A percentile compares a stretch with the other conserved stretches of the same genome.
These are phyloP conservation scores for Drosophila mettleri DNA, from an alignment of 2,888 invertebrate genomes.

Conservation along the genomic window DNA sequence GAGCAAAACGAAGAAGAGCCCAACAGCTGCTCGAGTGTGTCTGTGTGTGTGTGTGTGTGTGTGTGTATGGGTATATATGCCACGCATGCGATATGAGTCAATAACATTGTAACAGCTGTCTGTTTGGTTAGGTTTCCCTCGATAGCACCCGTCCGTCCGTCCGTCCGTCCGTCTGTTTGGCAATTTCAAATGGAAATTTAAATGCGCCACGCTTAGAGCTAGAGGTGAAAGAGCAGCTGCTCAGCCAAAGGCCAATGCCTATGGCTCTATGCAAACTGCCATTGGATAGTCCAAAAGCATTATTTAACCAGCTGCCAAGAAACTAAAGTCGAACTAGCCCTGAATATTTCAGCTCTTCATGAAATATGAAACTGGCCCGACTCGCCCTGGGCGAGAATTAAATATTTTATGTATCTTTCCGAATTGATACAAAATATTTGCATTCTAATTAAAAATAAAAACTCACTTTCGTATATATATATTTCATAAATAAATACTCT, in stretches of 20 bases:
- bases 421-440: not conserved
- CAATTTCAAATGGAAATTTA: conserved; percentile 72
- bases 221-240: conserved; percentile 50
- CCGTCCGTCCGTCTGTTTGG: conserved; percentile 5
- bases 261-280: conserved; percentile 41
- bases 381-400: not conserved
- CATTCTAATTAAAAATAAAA: not conserved
- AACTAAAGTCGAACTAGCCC: not conserved
- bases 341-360: too few relatives aligned
- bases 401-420: not conserved
- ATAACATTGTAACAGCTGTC: conserved; percentile 78
- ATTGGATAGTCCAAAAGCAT: conserved; percentile 51
- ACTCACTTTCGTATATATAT: not conserved
- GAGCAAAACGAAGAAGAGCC: conserved; percentile 10
- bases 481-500: not conserved
- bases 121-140: conserved; percentile 50
- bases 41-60: conserved; percentile 10
- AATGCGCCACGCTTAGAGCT: conserved; percentile 42
- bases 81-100: conserved; percentile 75
- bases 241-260: conserved; percentile 20
- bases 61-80: conserved; percentile 43
- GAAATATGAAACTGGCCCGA: not conserved
- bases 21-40: conserved; percentile 40
- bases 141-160: conserved; percentile 6
- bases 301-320: conserved; percentile 59